These are phyloP conservation scores for Lophura nycthemera DNA, from an alignment of 2,113 vertebrate genomes.

Conservation along the genomic window DNA sequence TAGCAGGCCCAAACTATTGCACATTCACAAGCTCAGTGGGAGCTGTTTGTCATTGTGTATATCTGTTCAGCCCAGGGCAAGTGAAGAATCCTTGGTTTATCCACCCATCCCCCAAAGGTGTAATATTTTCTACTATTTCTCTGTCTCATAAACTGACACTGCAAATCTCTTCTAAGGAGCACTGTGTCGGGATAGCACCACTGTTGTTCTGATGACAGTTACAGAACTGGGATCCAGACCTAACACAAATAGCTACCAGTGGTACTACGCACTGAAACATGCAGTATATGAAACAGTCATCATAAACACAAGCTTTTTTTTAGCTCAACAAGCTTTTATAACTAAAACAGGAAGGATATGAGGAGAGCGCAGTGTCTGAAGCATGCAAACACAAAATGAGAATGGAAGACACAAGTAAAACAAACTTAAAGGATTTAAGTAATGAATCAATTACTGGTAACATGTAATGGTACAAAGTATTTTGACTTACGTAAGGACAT, in stretches of 20 bases:
- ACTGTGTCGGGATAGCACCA: neutral
- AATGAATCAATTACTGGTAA: neutral
- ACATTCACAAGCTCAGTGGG: neutral
- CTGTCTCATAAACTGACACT: neutral
- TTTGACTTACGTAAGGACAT: constrained; percentile 95
- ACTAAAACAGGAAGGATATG: rapidly evolving
- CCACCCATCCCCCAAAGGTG: neutral
- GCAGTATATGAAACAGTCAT: neutral
- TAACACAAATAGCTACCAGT: neutral
- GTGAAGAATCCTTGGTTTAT: neutral
- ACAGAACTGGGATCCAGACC: neutral
- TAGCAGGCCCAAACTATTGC: neutral
- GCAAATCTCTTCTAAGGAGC: neutral
- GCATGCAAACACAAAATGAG: neutral
- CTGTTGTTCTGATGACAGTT: neutral
- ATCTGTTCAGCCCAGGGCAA: neutral
- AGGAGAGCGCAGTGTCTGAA: neutral
- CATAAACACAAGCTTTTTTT: neutral
- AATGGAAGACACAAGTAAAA: neutral
- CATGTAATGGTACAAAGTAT: constrained; percentile 62
- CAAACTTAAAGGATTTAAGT: neutral
- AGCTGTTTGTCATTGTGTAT: neutral
- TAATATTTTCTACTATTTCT: neutral
- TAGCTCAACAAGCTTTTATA: too few species aligned
- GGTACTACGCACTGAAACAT: neutral